Conservation (phyloP, 1,140 invertebrate species). For the Drosophila lini region DNA sequence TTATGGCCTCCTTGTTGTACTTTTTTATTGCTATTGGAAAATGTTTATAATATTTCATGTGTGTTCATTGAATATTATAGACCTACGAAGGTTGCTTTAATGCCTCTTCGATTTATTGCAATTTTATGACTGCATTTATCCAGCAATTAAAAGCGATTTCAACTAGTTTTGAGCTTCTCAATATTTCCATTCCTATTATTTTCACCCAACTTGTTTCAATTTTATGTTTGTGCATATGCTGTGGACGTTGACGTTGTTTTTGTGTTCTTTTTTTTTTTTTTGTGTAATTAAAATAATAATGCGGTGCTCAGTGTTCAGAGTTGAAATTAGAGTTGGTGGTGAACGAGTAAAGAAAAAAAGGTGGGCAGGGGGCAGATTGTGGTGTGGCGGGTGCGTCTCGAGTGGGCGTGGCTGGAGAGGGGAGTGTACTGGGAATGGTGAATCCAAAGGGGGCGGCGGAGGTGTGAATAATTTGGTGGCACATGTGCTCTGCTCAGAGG, state of each 20-base stretch:
- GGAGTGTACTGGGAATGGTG: not conserved
- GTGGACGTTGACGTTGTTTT: not conserved
- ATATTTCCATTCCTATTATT: not conserved
- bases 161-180: not conserved
- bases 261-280: slow-evolving; percentile 45
- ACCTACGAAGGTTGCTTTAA: not conserved
- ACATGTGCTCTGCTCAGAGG: slow-evolving; percentile 52
- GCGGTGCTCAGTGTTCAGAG: slow-evolving; percentile 47
- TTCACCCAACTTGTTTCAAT: slow-evolving; percentile 12
- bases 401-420: slow-evolving; percentile 56
- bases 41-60: not conserved
- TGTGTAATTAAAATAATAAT: slow-evolving; percentile 81
- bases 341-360: not conserved
- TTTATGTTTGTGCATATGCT: slow-evolving; percentile 19
- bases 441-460: slow-evolving; percentile 19
- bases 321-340: slow-evolving; percentile 37
- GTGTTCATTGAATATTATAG: slow-evolving; percentile 1
- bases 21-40: not conserved
- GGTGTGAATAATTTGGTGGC: slow-evolving; percentile 75
- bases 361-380: slow-evolving; percentile 17
- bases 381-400: slow-evolving; percentile 53
- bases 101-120: not conserved
- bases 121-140: not conserved
- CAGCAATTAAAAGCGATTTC: not conserved
- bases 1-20: not conserved